Conservation (phyloP, 1,140 invertebrate species). For the Pemphigus obesinymphae region DNA sequence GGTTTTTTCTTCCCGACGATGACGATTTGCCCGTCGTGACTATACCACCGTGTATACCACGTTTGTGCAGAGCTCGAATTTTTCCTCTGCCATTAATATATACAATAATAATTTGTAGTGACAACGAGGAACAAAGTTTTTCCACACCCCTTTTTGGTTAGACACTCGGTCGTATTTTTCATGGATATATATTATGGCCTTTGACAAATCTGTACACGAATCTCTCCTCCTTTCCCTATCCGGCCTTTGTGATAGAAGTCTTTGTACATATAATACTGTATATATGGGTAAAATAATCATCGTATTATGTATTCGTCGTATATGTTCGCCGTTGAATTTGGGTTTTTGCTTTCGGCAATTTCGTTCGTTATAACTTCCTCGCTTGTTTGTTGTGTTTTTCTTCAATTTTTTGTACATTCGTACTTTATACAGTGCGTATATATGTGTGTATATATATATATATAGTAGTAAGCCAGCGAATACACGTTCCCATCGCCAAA, state of each 20-base stretch:
- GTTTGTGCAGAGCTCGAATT: too few relatives aligned
- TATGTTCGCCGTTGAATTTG: too few relatives aligned
- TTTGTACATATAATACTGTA: not conserved
- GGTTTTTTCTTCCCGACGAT: not conserved
- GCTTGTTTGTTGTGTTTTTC: too few relatives aligned
- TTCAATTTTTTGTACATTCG: not conserved
- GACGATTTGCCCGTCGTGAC: too few relatives aligned
- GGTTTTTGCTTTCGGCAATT: not conserved
- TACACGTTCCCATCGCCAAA: not conserved
- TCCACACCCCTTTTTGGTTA: not conserved
- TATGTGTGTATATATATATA: not conserved
- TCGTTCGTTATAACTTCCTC: not conserved
- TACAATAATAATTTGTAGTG: not conserved
- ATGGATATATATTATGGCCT: not conserved
- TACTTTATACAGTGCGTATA: not conserved
- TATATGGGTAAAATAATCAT: not conserved
- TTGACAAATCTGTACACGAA: not conserved
- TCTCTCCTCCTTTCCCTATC: not conserved
- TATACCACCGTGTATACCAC: too few relatives aligned
- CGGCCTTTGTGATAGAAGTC: too few relatives aligned
- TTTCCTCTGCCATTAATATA: too few relatives aligned
- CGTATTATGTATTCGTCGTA: not conserved
- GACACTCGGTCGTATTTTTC: too few relatives aligned
- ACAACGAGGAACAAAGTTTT: not conserved
- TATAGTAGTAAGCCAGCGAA: not conserved